Conservation (phyloP, 2,888 invertebrate species). For the Cheilosia scutellata region DNA sequence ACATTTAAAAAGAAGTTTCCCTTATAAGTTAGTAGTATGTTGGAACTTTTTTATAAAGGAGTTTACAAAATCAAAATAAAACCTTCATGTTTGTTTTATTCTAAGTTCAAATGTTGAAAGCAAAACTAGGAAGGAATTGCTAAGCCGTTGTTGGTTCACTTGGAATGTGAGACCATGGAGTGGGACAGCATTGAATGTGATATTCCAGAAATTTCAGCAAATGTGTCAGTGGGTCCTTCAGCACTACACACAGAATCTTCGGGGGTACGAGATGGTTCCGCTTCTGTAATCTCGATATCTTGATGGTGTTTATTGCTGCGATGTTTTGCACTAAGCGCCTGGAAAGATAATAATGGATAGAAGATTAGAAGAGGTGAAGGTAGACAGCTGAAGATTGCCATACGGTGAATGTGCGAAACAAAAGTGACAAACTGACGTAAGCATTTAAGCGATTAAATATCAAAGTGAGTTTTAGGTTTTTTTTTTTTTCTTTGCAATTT, state of each 20-base stretch:
- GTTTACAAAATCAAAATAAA: conserved; percentile 60
- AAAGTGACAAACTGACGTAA: conserved; percentile 69
- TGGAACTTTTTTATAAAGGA: conserved; percentile 50
- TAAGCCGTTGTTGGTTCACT: conserved; percentile 39
- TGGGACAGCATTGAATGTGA: conserved; percentile 83
- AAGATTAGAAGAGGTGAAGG: conserved; percentile 67
- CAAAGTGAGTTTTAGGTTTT: conserved; percentile 34
- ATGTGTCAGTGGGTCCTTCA: conserved; percentile 90
- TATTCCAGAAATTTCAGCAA: conserved; percentile 84
- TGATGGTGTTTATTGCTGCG: conserved; percentile 86
- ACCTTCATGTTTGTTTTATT: conserved; percentile 14
- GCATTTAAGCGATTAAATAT: conserved; percentile 56
- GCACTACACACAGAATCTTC: conserved; percentile 96
- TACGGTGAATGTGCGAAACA: conserved; percentile 66
- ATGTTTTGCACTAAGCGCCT: conserved; percentile 92
- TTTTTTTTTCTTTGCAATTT: conserved; percentile 14
- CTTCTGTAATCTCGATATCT: conserved; percentile 89
- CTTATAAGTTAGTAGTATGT: conserved; percentile 54
- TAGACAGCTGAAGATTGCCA: conserved; percentile 53
- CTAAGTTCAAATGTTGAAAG: conserved; percentile 42
- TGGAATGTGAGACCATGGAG: conserved; percentile 82
- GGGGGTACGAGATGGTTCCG: conserved; percentile 93
- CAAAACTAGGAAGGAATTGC: conserved; percentile 52
- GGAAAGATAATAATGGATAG: conserved; percentile 77
- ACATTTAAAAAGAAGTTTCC: conserved; percentile 57